These are phyloP conservation scores for Crax fasciolata DNA, from an alignment of 2,797 vertebrate species.

Conservation along the genomic window DNA sequence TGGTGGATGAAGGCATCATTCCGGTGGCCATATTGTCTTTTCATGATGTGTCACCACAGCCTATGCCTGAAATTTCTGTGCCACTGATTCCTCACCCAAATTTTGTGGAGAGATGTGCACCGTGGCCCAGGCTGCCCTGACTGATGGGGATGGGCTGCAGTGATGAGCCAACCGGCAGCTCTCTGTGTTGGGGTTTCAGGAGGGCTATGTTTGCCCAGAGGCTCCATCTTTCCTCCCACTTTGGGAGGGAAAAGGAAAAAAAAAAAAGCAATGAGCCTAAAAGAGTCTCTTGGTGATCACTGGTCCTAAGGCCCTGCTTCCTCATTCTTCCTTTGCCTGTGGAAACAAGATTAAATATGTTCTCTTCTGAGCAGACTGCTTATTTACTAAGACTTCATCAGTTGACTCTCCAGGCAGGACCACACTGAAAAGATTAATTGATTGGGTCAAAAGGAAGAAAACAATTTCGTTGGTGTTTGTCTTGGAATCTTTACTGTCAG, in stretches of 20 bases:
- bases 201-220: background rate
- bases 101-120: background rate
- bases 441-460: background rate
- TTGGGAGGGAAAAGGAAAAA: background rate
- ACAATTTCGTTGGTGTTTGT: background rate
- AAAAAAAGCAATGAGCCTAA: background rate
- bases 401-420: background rate
- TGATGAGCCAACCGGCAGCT: background rate
- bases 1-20: background rate
- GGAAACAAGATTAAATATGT: background rate
- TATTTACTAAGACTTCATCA: background rate
- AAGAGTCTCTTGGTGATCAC: background rate
- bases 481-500: background rate
- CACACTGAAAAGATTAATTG: background rate
- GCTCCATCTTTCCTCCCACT: background rate
- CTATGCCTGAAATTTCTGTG: background rate
- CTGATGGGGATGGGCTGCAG: background rate
- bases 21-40: fast-evolving
- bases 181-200: background rate
- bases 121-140: fast-evolving
- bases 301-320: fast-evolving
- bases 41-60: background rate
- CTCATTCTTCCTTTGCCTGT: background rate
- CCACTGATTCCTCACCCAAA: background rate
- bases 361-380: background rate